Conservation (phyloP, 2,797 vertebrate species). For the Syngnathus rostellatus region DNA sequence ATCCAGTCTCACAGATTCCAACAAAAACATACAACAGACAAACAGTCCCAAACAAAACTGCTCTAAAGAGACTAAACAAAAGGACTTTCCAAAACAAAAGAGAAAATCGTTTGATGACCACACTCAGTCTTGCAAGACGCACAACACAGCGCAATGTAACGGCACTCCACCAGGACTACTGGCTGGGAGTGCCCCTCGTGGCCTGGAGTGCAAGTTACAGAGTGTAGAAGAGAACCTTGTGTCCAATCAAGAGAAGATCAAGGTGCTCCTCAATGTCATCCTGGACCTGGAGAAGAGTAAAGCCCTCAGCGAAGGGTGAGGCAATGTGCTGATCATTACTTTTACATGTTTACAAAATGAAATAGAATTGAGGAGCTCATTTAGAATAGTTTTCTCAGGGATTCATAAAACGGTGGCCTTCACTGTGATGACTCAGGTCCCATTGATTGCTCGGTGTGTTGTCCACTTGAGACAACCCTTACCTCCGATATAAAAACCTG, state of each 20-base stretch:
- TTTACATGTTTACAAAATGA: not conserved
- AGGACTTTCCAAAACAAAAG: conserved; percentile 45
- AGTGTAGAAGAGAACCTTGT: conserved; percentile 88
- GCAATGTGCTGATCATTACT: conserved; percentile 14
- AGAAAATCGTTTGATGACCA: conserved; percentile 43
- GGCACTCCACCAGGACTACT: conserved; percentile 63
- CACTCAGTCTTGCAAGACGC: conserved; percentile 55
- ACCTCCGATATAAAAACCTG: not conserved
- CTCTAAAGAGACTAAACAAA: conserved; percentile 33
- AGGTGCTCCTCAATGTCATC: conserved; percentile 96
- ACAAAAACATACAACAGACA: conserved; percentile 32
- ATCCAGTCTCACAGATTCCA: conserved; percentile 27
- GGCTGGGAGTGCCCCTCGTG: conserved; percentile 59
- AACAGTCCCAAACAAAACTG: conserved; percentile 14
- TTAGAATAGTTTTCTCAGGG: not conserved
- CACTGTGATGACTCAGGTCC: not conserved
- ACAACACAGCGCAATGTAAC: conserved; percentile 68
- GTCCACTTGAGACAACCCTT: not conserved
- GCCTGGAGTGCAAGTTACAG: conserved; percentile 78
- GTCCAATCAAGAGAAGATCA: conserved; percentile 98
- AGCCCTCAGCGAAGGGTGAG: conserved; percentile 92
- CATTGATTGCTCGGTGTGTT: not conserved
- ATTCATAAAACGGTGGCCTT: not conserved
- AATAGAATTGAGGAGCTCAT: not conserved
- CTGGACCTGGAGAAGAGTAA: conserved; percentile 97